phyloP scores from a whole-genome alignment of 2,113 vertebrate genomes.

The Myrmecobius fasciatus region DNA sequence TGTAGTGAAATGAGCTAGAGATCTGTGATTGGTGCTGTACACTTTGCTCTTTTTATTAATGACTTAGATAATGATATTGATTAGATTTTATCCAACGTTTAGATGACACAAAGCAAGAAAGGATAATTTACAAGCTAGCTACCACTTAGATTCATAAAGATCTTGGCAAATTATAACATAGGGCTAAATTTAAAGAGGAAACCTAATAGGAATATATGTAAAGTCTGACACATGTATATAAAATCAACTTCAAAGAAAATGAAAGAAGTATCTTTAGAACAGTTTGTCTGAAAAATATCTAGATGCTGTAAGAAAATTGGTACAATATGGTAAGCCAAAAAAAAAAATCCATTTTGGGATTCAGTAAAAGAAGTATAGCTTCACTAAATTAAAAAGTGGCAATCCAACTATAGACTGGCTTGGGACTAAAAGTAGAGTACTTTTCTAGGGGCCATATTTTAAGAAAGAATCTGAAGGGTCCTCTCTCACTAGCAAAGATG shows the following conservation, averaged over 20 bases:
- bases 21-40: too few species aligned
- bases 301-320: background rate
- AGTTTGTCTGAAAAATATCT: background rate
- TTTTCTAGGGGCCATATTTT: background rate
- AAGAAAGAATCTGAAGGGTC: background rate
- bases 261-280: background rate
- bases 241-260: background rate
- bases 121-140: background rate
- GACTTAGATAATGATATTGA: background rate
- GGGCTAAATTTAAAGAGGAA: background rate
- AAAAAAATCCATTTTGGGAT: background rate
- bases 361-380: background rate
- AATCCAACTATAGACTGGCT: background rate
- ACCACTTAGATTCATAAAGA: background rate
- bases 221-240: background rate
- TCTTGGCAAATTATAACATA: background rate
- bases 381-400: background rate
- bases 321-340: background rate
- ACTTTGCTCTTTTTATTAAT: background rate
- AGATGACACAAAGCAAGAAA: background rate
- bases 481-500: background rate
- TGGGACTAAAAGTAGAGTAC: background rate
- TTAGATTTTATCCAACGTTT: background rate
- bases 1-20: too few species aligned
- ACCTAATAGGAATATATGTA: background rate